These are phyloP conservation scores for Monopis laevigella DNA, from an alignment of 2,888 invertebrate species.

Conservation along the genomic window DNA sequence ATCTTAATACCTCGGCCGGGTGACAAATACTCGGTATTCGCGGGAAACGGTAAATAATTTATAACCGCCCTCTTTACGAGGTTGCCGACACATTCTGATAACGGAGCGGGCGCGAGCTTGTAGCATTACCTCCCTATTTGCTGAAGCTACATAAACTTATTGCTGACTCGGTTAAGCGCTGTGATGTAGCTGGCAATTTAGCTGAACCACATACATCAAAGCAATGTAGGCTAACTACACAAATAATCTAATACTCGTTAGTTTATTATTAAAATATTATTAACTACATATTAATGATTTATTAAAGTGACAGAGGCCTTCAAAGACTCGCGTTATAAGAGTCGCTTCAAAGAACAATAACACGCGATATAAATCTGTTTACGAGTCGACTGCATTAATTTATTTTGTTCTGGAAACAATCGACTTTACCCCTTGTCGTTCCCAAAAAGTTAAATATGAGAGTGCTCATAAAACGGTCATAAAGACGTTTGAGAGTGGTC, in stretches of 20 bases:
- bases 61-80: slow-evolving; percentile 49
- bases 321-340: slow-evolving; percentile 38
- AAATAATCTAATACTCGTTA: slow-evolving; percentile 7
- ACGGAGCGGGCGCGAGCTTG: slow-evolving; percentile 33
- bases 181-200: slow-evolving; percentile 31
- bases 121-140: slow-evolving; percentile 11
- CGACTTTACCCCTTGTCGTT: slow-evolving; percentile 21
- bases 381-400: slow-evolving; percentile 49
- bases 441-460: slow-evolving; percentile 22
- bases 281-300: slow-evolving; percentile 2
- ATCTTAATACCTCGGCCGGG: slow-evolving; percentile 59
- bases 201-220: slow-evolving; percentile 36
- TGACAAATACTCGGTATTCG: slow-evolving; percentile 58
- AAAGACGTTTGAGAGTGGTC: slow-evolving; percentile 45
- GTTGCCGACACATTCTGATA: slow-evolving; percentile 38
- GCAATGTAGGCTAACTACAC: slow-evolving; percentile 21
- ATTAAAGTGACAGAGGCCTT: slow-evolving; percentile 28
- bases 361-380: slow-evolving; percentile 44
- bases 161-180: slow-evolving; percentile 33
- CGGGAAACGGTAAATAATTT: slow-evolving; percentile 61
- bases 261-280: slow-evolving; percentile 8
- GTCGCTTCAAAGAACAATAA: slow-evolving; percentile 52
- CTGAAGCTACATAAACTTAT: slow-evolving; percentile 37
- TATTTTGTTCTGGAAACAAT: slow-evolving; percentile 57
- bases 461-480: slow-evolving; percentile 56